Evolutionary conservation across 2,797 vertebrate genomes (phyloP), one percentile per base, ranked within the genome.

Genomic region (Bradypodion ventrale): DNA sequence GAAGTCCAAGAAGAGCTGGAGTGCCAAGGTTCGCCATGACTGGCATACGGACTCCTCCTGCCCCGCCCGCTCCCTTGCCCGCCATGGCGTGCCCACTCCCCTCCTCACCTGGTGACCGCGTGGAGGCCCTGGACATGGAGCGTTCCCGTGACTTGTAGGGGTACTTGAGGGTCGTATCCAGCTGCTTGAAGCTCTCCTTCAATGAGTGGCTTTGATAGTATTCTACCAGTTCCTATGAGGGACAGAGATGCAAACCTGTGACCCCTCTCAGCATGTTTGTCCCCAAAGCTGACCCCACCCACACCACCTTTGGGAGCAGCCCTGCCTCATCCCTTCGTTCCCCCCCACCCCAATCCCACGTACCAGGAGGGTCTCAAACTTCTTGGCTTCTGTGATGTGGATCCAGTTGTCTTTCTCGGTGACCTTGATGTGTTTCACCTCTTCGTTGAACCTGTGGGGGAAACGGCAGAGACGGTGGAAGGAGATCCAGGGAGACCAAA

Each of bases 401-500:
- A 99, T 97, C 98, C 98, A 99, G 93, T 94, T 98, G 95, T 99
- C 98, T 86, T 98, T 99, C 90, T 99, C 98, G 23, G 99, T 96
- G 79, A 99, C 98, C 95, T 99, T 99, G 82, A 99, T 99, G 94
- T 99, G 99, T 87, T 99, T 99, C 60, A 99, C 98, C 95, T 99
- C 99, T 0, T 99, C 98, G 0, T 98, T 99, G 93, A 99, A 99
- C 95, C 99, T 99, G 94, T 0, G 74, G 0, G 0, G 0, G 83
- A 1, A 78, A 80, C 10, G n/a, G 9, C 44, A 68, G 44, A 7
- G 12, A 1, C 1, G 32, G 15, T 16, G 85, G 29, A 72, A 29
- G 37, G 46, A 60, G 25, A 37, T 9, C 25, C 19, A 9, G 49
- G 16, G 25, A 15, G 6, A n/a, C n/a, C n/a, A n/a, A n/a, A n/a